These are phyloP conservation scores for Danio choprae DNA, from an alignment of 2,797 vertebrate species.

Conservation along the genomic window DNA sequence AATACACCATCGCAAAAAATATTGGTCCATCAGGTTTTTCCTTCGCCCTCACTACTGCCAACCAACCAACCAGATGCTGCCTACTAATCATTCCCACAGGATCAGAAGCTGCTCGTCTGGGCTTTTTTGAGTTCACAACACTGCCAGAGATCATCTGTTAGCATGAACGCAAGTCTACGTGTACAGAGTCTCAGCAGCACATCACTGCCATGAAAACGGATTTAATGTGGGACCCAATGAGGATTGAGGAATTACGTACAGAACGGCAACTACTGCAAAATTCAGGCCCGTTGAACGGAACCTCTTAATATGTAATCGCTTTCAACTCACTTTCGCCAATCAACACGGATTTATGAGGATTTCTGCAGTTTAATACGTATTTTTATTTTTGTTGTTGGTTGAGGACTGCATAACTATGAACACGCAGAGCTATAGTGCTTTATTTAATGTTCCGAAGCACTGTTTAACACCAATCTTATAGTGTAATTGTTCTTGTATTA, in stretches of 20 bases:
- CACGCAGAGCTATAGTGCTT: neutral
- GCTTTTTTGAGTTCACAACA: conserved; percentile 62
- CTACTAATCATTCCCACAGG: conserved; percentile 70
- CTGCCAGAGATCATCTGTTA: conserved; percentile 44
- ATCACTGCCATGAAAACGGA: conserved; percentile 48
- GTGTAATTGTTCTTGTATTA: conserved; percentile 21
- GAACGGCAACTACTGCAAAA: conserved; percentile 51
- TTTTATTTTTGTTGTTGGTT: neutral
- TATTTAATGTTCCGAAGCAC: conserved; percentile 29
- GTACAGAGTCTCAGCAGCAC: conserved; percentile 32
- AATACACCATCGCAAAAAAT: conserved; percentile 44
- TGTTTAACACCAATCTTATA: conserved; percentile 34
- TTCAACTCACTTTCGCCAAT: neutral
- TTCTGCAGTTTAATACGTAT: neutral
- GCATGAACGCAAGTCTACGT: neutral
- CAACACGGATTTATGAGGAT: neutral
- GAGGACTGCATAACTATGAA: neutral
- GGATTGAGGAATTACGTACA: conserved; percentile 5
- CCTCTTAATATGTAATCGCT: conserved; percentile 22
- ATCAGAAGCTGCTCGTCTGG: conserved; percentile 81
- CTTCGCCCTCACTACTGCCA: conserved; percentile 53
- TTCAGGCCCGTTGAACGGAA: conserved; percentile 56
- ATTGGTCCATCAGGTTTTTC: conserved; percentile 27
- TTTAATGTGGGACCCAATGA: conserved; percentile 8
- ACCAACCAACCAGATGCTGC: conserved; percentile 45